Conservation (phyloP, 2,797 vertebrate species). For the Eremophila alpestris region DNA sequence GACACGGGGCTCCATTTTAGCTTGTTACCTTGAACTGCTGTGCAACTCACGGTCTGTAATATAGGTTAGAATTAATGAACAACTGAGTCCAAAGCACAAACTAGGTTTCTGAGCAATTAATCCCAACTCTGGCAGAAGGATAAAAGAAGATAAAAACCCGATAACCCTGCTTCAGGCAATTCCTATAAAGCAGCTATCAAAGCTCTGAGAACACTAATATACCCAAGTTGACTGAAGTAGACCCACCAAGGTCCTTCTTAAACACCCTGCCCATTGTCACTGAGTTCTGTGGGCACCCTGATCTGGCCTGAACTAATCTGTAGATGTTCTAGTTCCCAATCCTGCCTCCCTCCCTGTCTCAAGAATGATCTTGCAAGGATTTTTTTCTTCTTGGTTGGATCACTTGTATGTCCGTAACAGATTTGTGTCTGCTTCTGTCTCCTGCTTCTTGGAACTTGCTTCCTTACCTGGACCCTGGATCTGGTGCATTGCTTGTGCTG, state of each 20-base stretch:
- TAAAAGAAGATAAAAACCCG: too few species aligned
- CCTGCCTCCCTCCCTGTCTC: background rate
- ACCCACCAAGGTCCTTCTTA: too few species aligned
- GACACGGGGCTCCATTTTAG: too few species aligned
- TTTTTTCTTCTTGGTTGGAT: background rate
- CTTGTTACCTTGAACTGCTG: too few species aligned
- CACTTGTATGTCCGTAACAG: rapidly evolving
- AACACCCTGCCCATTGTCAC: background rate
- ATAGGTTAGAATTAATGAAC: too few species aligned
- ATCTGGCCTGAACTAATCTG: background rate
- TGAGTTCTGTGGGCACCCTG: rapidly evolving
- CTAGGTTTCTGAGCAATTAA: too few species aligned
- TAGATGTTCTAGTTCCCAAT: background rate
- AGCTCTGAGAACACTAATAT: background rate
- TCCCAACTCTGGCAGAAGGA: too few species aligned
- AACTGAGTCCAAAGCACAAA: too few species aligned
- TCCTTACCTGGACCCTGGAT: background rate
- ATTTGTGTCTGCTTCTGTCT: background rate
- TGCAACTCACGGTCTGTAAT: too few species aligned
- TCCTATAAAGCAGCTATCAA: background rate
- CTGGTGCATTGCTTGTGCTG: background rate
- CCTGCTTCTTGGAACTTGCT: background rate
- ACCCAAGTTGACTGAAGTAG: background rate
- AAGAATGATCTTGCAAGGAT: background rate
- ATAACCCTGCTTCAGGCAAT: background rate